phyloP scores from a whole-genome alignment of 2,797 vertebrate species.

The Chromis chromis region DNA sequence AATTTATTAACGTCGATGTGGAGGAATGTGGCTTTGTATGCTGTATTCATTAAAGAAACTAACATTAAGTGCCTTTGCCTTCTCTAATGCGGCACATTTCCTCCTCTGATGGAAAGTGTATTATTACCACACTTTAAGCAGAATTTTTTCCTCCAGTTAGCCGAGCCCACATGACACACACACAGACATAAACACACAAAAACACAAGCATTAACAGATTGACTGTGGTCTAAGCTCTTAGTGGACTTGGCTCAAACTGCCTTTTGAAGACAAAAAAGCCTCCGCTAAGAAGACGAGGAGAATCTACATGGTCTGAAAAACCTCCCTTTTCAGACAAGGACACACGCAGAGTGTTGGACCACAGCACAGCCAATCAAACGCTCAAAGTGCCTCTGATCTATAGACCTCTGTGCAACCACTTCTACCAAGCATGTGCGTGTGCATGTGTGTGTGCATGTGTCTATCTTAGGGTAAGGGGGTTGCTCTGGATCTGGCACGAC shows the following conservation, averaged over 20 bases:
- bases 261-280: constrained; percentile 81
- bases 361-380: constrained; percentile 69
- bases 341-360: constrained; percentile 67
- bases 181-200: constrained; percentile 66
- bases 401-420: constrained; percentile 45
- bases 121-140: constrained; percentile 61
- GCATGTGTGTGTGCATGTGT: constrained; percentile 32
- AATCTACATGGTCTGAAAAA: constrained; percentile 71
- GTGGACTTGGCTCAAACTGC: constrained; percentile 75
- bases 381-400: constrained; percentile 66
- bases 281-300: constrained; percentile 77
- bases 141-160: constrained; percentile 46
- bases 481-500: constrained; percentile 68
- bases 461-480: constrained; percentile 52
- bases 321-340: constrained; percentile 52
- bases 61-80: constrained; percentile 30
- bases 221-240: constrained; percentile 77
- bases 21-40: constrained; percentile 41
- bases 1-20: constrained; percentile 67
- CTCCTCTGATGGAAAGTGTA: constrained; percentile 42
- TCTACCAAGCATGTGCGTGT: constrained; percentile 39
- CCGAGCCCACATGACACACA: constrained; percentile 54
- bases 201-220: constrained; percentile 75
- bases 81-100: constrained; percentile 50
- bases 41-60: constrained; percentile 52